Evolutionary conservation across 2,113 vertebrate genomes (phyloP).

Genomic region (Bubo bubo): DNA sequence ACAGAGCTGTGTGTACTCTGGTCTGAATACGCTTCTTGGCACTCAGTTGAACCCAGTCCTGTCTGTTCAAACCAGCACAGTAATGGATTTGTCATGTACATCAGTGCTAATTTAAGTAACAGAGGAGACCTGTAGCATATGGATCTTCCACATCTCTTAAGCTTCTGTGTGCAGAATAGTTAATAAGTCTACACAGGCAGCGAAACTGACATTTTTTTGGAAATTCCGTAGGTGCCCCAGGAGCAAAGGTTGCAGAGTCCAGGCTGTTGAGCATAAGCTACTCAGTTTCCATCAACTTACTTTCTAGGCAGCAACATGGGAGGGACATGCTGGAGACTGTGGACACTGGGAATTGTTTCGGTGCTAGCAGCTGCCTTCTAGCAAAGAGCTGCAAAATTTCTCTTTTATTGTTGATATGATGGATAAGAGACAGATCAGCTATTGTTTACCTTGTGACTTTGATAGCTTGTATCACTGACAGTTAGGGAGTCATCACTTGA

Average conservation of each 20-base stretch:
- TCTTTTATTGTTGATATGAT: background rate
- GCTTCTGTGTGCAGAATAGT: background rate
- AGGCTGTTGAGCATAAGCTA: background rate
- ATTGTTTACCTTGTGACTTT: background rate
- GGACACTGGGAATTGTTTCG: background rate
- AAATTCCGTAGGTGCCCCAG: background rate
- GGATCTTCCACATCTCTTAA: background rate
- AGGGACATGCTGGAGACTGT: background rate
- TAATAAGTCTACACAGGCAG: background rate
- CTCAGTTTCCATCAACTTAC: background rate
- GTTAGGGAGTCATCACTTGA: background rate
- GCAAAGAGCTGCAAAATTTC: background rate
- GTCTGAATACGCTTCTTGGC: background rate
- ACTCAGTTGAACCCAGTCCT: background rate
- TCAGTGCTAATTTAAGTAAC: background rate
- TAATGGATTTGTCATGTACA: background rate
- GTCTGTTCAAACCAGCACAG: background rate
- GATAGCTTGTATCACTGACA: background rate
- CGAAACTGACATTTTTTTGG: background rate
- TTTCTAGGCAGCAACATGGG: background rate
- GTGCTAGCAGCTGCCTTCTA: background rate
- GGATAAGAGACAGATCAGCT: background rate
- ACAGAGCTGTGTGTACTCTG: background rate
- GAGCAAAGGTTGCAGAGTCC: background rate
- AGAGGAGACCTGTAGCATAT: background rate